A percentile compares a stretch with the other conserved stretches of the same genome.
Conservation (phyloP, 2,113 vertebrate genomes). For the Azemiops feae region DNA sequence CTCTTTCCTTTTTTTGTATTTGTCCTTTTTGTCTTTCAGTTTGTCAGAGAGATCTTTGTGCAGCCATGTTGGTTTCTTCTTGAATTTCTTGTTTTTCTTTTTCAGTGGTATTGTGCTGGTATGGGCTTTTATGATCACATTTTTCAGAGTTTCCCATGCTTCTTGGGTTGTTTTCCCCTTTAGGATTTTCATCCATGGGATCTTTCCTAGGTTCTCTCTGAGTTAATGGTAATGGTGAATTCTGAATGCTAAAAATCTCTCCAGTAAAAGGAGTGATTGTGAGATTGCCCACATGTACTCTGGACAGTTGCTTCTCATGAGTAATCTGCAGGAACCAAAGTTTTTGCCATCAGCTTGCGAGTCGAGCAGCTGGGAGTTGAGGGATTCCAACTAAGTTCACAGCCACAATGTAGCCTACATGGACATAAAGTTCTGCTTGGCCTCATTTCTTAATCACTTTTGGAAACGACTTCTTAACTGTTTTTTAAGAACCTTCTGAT, state of each 20-base stretch:
- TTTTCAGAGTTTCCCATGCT: no score
- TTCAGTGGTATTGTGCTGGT: no score
- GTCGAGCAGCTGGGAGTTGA: neutral
- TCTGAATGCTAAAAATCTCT: neutral
- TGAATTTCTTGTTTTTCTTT: no score
- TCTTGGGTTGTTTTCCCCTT: no score
- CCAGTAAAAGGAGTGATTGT: neutral
- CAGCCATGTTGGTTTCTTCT: no score
- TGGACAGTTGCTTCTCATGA: neutral
- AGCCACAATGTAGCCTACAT: neutral
- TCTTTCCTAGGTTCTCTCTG: no score
- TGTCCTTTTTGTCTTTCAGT: no score
- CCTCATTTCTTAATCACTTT: neutral
- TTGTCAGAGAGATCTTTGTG: no score
- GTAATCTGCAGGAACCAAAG: neutral
- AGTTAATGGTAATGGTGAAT: neutral
- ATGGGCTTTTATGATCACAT: no score
- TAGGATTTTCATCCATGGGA: no score
- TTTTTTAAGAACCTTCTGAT: neutral
- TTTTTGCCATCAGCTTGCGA: neutral
- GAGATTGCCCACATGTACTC: neutral
- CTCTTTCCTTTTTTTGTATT: no score
- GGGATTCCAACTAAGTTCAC: neutral
- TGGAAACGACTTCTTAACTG: neutral
- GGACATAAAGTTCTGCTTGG: neutral